Conservation (phyloP, 2,113 vertebrate genomes). For the Pteronura brasiliensis region DNA sequence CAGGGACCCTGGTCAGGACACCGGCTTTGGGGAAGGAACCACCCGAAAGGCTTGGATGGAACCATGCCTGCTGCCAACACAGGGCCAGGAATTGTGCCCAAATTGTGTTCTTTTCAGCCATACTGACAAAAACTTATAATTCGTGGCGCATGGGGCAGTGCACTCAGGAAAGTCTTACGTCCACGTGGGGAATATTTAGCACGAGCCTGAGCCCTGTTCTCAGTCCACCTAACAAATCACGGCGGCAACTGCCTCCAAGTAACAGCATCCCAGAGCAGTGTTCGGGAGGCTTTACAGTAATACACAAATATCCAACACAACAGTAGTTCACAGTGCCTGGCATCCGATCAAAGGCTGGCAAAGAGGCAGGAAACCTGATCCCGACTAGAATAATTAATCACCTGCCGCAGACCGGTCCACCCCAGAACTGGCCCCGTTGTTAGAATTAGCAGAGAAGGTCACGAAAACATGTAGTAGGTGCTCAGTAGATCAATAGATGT, state of each 20-base stretch:
- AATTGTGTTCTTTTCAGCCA: not conserved
- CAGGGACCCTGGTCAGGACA: not conserved
- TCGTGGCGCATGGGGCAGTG: not conserved
- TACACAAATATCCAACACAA: not conserved
- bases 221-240: not conserved
- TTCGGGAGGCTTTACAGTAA: not conserved
- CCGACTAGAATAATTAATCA: not conserved
- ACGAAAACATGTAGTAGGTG: fast-evolving
- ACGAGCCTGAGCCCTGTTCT: not conserved
- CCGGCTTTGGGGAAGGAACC: not conserved
- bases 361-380: not conserved
- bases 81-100: not conserved
- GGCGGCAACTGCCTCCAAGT: not conserved
- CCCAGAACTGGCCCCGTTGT: not conserved
- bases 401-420: not conserved
- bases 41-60: no score
- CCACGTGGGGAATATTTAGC: not conserved
- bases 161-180: not conserved
- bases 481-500: not conserved
- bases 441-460: not conserved
- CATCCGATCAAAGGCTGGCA: not conserved
- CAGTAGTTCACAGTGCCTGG: not conserved
- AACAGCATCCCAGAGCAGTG: not conserved
- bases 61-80: not conserved
- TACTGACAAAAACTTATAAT: not conserved